These are phyloP conservation scores for Gasterosteus aculeatus DNA, from an alignment of 2,113 vertebrate genomes.

Conservation along the genomic window DNA sequence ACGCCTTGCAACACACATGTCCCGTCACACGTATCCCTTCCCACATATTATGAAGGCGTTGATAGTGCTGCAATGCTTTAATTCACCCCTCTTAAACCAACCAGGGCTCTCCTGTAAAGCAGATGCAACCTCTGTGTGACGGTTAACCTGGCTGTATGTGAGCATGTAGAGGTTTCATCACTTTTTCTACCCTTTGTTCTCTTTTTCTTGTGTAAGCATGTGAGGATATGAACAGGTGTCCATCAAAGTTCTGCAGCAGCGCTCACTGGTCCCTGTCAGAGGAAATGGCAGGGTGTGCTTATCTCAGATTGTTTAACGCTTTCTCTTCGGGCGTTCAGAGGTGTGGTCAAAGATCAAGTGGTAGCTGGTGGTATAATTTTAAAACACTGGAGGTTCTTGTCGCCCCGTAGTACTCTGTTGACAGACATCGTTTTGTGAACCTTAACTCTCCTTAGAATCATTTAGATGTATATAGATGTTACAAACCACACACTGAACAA, in stretches of 20 bases:
- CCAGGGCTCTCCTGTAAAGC: slow-evolving; percentile 12
- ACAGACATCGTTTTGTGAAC: neutral
- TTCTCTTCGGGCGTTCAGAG: neutral
- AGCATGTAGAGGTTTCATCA: slow-evolving; percentile 38
- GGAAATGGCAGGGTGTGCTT: neutral
- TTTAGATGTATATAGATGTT: neutral
- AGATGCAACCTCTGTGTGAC: slow-evolving; percentile 22
- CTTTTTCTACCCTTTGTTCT: slow-evolving; percentile 30
- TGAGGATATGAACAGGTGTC: slow-evolving; percentile 34
- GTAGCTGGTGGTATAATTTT: neutral
- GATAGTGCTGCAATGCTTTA: neutral
- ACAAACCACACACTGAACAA: neutral
- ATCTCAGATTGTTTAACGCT: neutral
- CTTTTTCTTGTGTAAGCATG: slow-evolving; percentile 11
- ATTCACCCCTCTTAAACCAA: slow-evolving; percentile 27
- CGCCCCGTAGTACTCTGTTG: neutral
- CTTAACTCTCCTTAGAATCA: neutral
- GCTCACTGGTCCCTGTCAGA: neutral
- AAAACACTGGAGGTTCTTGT: neutral
- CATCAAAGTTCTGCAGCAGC: slow-evolving; percentile 30
- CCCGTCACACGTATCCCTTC: neutral
- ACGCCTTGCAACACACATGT: neutral
- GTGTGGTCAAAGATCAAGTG: neutral
- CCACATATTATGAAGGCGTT: neutral
- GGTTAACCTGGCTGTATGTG: slow-evolving; percentile 27